Evolutionary conservation across 2,113 vertebrate genomes (phyloP).

Genomic region (Microtus oregoni): DNA sequence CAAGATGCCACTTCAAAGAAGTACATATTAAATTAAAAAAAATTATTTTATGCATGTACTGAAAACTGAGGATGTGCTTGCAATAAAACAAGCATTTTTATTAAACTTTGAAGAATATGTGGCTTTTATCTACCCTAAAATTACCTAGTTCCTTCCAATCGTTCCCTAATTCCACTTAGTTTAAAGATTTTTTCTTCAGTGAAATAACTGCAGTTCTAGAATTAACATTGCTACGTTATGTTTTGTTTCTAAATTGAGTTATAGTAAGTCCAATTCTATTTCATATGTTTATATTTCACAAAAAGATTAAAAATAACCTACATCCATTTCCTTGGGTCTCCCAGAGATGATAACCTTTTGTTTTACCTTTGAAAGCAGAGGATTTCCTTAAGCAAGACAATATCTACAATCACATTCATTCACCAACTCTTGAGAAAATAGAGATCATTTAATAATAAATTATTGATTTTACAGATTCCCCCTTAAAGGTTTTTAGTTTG

Average conservation of each 20-base stretch:
- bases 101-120: background rate
- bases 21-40: constrained; percentile 33
- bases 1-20: constrained; percentile 55
- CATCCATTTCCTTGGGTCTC: background rate
- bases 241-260: background rate
- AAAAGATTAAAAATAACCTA: constrained; percentile 33
- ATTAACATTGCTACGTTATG: background rate
- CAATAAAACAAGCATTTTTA: background rate
- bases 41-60: background rate
- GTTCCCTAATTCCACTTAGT: background rate
- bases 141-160: constrained; percentile 2
- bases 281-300: background rate
- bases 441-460: background rate
- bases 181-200: constrained; percentile 33
- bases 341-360: background rate
- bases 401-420: background rate
- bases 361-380: background rate
- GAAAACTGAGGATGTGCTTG: constrained; percentile 45
- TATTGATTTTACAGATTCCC: background rate
- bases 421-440: background rate
- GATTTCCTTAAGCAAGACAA: background rate
- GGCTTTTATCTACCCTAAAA: constrained; percentile 17
- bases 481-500: background rate
- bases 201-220: background rate
- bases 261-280: background rate